phyloP scores from a whole-genome alignment of 1,140 invertebrate species.

The Drosophila nebulosa region DNA sequence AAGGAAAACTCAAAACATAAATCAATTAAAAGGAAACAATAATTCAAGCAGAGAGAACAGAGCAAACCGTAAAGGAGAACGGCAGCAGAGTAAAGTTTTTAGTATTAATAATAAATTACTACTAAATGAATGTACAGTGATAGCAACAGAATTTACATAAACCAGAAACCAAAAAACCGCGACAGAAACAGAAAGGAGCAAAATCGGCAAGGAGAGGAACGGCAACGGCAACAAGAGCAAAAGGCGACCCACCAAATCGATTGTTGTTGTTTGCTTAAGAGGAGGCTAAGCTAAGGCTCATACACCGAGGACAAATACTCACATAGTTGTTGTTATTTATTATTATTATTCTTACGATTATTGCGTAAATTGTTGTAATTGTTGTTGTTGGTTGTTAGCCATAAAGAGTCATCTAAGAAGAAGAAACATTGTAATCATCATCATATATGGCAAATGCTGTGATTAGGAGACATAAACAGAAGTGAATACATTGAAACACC shows the following conservation, averaged over 20 bases:
- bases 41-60: conserved; percentile 39
- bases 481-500: neutral
- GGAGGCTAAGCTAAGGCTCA: neutral
- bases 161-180: conserved; percentile 12
- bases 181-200: conserved; percentile 18
- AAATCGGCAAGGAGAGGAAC: too few species aligned
- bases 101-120: conserved; percentile 40
- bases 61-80: too few species aligned
- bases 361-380: conserved; percentile 26
- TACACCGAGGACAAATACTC: neutral
- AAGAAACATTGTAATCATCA: conserved; percentile 34
- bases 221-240: conserved; percentile 12
- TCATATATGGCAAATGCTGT: conserved; percentile 37
- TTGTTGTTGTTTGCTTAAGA: neutral
- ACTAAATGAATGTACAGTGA: conserved; percentile 36
- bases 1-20: conserved; percentile 6
- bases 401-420: neutral
- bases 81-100: neutral
- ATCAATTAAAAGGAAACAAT: conserved; percentile 78
- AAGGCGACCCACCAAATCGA: neutral
- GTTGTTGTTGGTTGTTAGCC: conserved; percentile 7
- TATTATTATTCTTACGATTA: neutral
- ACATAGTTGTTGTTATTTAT: neutral
- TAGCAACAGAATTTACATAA: conserved; percentile 67
- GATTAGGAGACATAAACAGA: conserved; percentile 18